Percentiles rank a stretch among this genome's conserved stretches.
Conservation (phyloP, 2,888 invertebrate species). For the Leptogaster cylindrica region DNA sequence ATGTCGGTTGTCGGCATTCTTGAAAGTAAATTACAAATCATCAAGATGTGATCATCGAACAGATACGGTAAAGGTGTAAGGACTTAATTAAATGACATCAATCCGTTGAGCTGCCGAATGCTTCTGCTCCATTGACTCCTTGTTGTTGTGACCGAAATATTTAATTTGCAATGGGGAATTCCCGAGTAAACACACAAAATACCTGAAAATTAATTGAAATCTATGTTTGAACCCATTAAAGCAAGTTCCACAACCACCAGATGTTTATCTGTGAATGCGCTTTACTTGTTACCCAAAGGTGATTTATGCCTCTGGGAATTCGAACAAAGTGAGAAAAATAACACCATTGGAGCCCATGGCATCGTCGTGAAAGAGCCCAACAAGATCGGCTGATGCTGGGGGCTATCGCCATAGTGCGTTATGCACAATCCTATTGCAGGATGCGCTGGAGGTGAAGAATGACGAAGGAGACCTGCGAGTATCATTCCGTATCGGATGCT, state of each 20-base stretch:
- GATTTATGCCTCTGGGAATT: constrained; percentile 42
- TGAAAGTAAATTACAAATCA: constrained; percentile 8
- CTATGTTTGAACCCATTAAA: constrained; percentile 44
- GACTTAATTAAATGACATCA: constrained; percentile 35
- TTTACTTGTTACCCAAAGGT: constrained; percentile 44
- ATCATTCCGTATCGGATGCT: constrained; percentile 1
- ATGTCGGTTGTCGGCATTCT: constrained; percentile 6
- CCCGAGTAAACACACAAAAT: constrained; percentile 36
- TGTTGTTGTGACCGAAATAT: not conserved
- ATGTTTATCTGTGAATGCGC: constrained; percentile 44
- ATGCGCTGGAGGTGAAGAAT: constrained; percentile 11
- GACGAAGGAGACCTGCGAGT: constrained; percentile 19
- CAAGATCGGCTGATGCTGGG: not conserved
- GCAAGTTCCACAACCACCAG: constrained; percentile 41
- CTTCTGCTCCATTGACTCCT: not conserved
- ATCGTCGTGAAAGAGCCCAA: constrained; percentile 20
- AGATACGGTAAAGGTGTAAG: not conserved
- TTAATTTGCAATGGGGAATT: not conserved
- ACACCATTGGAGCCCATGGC: constrained; percentile 17
- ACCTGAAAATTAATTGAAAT: constrained; percentile 43
- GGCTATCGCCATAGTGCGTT: constrained; percentile 5
- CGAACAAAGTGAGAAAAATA: constrained; percentile 44
- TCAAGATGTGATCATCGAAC: constrained; percentile 2
- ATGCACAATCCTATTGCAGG: not conserved
- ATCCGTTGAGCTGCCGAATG: not conserved